Base-by-base conservation (phyloP, 2,888 invertebrate genomes). In the Parnassius orleans region DNA sequence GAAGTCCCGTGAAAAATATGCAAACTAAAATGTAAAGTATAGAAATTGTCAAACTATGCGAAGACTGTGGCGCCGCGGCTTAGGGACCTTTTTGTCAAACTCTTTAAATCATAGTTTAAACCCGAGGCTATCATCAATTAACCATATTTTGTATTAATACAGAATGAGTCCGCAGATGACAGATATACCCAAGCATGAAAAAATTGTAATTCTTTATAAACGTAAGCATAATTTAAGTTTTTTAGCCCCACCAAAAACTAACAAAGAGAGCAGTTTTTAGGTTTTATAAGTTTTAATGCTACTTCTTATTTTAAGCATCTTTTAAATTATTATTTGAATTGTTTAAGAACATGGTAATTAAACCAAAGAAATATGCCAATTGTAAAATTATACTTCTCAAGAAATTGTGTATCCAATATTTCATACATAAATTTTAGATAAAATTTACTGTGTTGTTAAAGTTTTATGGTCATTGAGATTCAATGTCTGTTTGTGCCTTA, bases 221-320 rank as follows among this genome's bases (percentile, higher is more conserved):
- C 44, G 44, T 62, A 62, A 62, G 53, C 10, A 44, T 63, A 59
- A 59, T 59, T 50, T 63, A 46, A 59, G 50, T 55, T 62, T 14
- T 61, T 61, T 60, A 65, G 63, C 65, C 67, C 67, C 67, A 67
- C 67, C 67, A 67, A 67, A 57, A 61, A 60, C 47, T 67, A 65
- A 65, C 58, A 55, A 33, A 11, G 50, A 63, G 42, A 59, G 11
- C 57, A n/a, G 52, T 57, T 24, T 46, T 19, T 55, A 47, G 12
- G 43, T 59, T 59, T 59, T 48, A 47, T 52, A 14, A 41, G 14
- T 7, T 24, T 15, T n/a, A 9, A 47, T 15, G 48, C 9, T 47
- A 47, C 14, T 14, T 46, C 3, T 59, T 33, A 10, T 54, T 43
- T 54, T 33, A 44, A 50, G 44, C 51, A 56, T 14, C 15, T 3